Evolutionary conservation across 2,888 invertebrate genomes (phyloP).

Genomic region (Globia sparganii): DNA sequence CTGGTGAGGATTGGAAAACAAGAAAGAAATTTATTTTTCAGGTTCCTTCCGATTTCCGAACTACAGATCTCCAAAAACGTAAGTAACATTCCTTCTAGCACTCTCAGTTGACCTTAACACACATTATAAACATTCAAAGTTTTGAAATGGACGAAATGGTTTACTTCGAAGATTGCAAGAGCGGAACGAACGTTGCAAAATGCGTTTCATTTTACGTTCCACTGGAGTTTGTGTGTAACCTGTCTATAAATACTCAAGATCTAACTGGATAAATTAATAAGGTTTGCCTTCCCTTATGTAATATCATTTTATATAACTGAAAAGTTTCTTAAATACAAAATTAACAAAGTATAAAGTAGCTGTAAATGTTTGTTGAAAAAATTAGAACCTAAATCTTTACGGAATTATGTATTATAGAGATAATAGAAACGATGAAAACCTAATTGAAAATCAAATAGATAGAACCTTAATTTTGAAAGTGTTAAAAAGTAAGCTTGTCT

Average conservation of each 20-base stretch:
- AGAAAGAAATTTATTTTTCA: neutral
- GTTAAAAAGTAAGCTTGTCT: neutral
- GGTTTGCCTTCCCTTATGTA: neutral
- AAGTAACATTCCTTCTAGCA: constrained; percentile 16
- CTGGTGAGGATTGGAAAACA: neutral
- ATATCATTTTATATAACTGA: neutral
- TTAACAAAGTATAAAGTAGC: neutral
- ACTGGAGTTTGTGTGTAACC: constrained; percentile 32
- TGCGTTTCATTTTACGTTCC: constrained; percentile 30
- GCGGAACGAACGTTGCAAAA: constrained; percentile 68
- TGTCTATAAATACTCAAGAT: neutral
- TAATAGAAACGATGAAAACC: neutral
- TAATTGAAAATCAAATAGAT: constrained; percentile 20
- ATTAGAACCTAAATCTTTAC: neutral
- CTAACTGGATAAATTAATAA: neutral
- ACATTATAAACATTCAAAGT: constrained; percentile 53
- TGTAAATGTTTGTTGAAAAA: constrained; percentile 8
- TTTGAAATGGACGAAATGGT: constrained; percentile 68
- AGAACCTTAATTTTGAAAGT: constrained; percentile 5
- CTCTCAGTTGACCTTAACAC: constrained; percentile 51
- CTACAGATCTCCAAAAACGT: constrained; percentile 1
- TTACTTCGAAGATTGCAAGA: constrained; percentile 64
- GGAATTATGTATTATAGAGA: constrained; percentile 13
- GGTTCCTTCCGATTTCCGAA: neutral
- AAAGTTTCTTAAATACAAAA: constrained; percentile 2